Evolutionary conservation across 1,140 invertebrate genomes (phyloP), one percentile per base, ranked within the genome.

Genomic region (Harpegnathos saltator): DNA sequence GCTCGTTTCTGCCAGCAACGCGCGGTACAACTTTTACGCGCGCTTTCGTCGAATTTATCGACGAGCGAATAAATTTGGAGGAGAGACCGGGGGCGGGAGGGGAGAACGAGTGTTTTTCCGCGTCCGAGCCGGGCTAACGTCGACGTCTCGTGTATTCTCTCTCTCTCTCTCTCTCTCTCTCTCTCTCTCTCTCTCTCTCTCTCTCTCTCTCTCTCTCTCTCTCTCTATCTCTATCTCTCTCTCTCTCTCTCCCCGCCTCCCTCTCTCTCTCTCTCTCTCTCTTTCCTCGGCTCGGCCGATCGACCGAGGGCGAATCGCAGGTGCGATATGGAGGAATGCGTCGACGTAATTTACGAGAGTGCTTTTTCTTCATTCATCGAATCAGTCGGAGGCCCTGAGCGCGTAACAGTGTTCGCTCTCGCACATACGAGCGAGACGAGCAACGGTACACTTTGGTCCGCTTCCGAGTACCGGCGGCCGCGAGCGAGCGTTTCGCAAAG

Each of bases 301-400:
- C 52, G 33, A 22, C 38, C 33, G 26, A n/a, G 38, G 38, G 26
- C 61, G 52, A 80, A 71, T 71, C 75, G 52, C 63, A 80, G 65
- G 54, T 80, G 65, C 65, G 66, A 71, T 80, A 71, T 56, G 33
- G 52, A 71, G 52, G 44, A 58, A 78, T 54, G 63, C 52, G 50
- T 63, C 22, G 63, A 33, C 33, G 22, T 65, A 80, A 80, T 80
- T 71, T 80, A 80, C 54, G 65, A 80, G 75, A 80, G 75, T 80
- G 75, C 75, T 69, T 80, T 80, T 80, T 80, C 75, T 71, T 80
- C 65, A 71, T 80, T 71, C 75, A 80, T 80, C 65, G 75, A 80
- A 80, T 59, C 75, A 24, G 63, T 77, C 66, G 56, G 62, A 33
- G 29, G 29, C 29, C 1, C 29, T n/a, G n/a, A n/a, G n/a, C n/a